Percentiles rank a stretch among this genome's conserved stretches.
Evolutionary conservation across 2,888 invertebrate species (phyloP).

Genomic region (Elmis aenea): DNA sequence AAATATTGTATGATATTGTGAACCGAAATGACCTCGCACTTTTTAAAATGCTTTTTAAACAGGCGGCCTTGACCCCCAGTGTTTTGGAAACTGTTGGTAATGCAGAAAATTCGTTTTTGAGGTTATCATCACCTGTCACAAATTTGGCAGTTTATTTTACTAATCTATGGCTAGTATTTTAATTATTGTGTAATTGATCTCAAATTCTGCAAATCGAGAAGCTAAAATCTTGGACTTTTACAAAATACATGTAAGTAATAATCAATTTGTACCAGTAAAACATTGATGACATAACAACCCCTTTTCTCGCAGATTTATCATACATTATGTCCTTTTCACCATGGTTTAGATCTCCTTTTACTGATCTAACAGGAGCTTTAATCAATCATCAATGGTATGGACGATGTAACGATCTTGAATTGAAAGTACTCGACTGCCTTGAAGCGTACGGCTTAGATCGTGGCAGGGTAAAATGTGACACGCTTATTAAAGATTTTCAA

Average conservation of each 20-base stretch:
- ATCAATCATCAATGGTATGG: constrained; percentile 62
- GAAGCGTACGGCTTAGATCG: constrained; percentile 74
- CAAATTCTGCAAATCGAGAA: too few relatives aligned
- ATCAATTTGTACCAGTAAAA: too few relatives aligned
- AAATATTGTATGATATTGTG: constrained; percentile 25
- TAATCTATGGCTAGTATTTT: too few relatives aligned
- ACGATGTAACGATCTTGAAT: constrained; percentile 63
- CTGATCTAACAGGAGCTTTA: constrained; percentile 63
- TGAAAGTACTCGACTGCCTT: constrained; percentile 68
- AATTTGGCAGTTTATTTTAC: too few relatives aligned
- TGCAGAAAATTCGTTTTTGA: too few relatives aligned
- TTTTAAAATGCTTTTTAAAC: constrained; percentile 34
- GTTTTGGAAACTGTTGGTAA: too few relatives aligned
- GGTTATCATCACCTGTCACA: too few relatives aligned
- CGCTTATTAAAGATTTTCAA: constrained; percentile 61
- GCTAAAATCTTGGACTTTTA: too few relatives aligned
- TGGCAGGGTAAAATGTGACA: constrained; percentile 58
- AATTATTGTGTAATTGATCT: too few relatives aligned
- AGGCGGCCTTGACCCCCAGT: constrained; percentile 36
- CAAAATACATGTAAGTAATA: too few relatives aligned
- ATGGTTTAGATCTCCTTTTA: constrained; percentile 63
- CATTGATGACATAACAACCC: too few relatives aligned
- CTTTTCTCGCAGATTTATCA: not conserved
- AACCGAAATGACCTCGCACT: constrained; percentile 40
- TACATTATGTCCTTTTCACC: constrained; percentile 58